Evolutionary conservation across 2,797 vertebrate genomes (phyloP), one percentile per base, ranked within the genome.

Genomic region (Neoniphon sammara): DNA sequence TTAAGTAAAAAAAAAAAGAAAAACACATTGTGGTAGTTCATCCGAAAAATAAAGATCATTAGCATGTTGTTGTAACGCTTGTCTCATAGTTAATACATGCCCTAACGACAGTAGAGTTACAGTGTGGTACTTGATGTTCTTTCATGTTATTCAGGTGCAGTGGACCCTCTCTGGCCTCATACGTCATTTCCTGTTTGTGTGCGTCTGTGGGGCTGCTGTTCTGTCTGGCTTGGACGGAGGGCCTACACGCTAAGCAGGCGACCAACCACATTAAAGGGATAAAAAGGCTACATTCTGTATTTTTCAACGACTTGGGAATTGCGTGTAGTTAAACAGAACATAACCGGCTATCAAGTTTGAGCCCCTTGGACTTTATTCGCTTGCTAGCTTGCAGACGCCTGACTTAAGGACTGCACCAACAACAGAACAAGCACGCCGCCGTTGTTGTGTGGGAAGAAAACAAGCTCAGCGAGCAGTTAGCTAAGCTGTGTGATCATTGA

Each of bases 121-220:
- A 34, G 36, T 42, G n/a, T 25, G 21, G 89, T 66, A 88, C 89
- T 88, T 66, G 58, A 62, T 89, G 87, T 91, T 83, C 86, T 88
- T 82, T 88, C 53, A 70, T 74, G 71, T 72, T 59, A 70, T 74
- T 81, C 80, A 80, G 88, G 86, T 90, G 86, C 90, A 82, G 82
- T 81, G 87, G 88, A 88, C 87, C 86, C 78, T 70, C 72, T 66
- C 63, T 68, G 76, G 60, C 66, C 60, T 54, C 23, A 0, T 39
- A 85, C 85, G 93, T 94, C 93, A 95, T 86, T 92, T 95, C 94
- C 94, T 87, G 87, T 72, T 89, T 89, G 87, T 87, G 90, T 81
- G 86, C 55, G 76, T 86, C 85, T 88, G 82, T 81, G 66, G 85
- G 81, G 84, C 84, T 88, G 78, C 75, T 84, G 82, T 73, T 57